Percentiles rank a stretch among this genome's conserved stretches.
Evolutionary conservation across 2,797 vertebrate species (phyloP).

Genomic region (Aeoliscus strigatus): DNA sequence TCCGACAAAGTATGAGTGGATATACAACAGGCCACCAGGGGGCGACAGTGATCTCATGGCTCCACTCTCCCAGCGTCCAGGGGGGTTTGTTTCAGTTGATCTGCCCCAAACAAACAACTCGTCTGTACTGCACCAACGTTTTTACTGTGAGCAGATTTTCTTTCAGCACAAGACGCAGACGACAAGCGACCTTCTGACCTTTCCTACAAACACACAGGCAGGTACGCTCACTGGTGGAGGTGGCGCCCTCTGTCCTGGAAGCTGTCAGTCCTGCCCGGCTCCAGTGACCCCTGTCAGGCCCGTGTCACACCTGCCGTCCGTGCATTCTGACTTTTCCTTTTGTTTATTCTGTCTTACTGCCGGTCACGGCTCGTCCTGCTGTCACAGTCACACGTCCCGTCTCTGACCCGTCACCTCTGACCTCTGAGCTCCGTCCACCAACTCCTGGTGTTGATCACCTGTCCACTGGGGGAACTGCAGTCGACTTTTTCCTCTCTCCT

Average conservation of each 20-base stretch:
- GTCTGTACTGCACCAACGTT: no score
- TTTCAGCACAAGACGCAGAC: conserved; percentile 23
- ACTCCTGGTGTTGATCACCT: conserved; percentile 2
- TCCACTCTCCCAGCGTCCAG: no score
- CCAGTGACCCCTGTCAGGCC: conserved; percentile 65
- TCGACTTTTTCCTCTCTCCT: conserved; percentile 31
- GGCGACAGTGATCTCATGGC: no score
- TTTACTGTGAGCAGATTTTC: conserved; percentile 22
- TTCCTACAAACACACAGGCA: neutral
- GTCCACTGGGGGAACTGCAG: conserved; percentile 12
- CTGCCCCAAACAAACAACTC: no score
- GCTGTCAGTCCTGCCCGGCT: conserved; percentile 54
- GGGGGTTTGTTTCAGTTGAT: no score
- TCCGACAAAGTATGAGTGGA: no score
- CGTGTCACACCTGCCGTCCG: no score
- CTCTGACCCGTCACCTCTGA: conserved; percentile 20
- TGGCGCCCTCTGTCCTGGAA: conserved; percentile 36
- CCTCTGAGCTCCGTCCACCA: neutral
- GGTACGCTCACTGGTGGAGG: conserved; percentile 1
- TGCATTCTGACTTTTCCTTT: no score
- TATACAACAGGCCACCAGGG: no score
- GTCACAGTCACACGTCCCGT: conserved; percentile 30
- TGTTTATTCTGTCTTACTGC: conserved; percentile 57
- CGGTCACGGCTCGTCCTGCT: conserved; percentile 17
- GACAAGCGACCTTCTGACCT: conserved; percentile 32